phyloP scores from a whole-genome alignment of 1,140 invertebrate genomes.

The Lordiphosa clarofinis region DNA sequence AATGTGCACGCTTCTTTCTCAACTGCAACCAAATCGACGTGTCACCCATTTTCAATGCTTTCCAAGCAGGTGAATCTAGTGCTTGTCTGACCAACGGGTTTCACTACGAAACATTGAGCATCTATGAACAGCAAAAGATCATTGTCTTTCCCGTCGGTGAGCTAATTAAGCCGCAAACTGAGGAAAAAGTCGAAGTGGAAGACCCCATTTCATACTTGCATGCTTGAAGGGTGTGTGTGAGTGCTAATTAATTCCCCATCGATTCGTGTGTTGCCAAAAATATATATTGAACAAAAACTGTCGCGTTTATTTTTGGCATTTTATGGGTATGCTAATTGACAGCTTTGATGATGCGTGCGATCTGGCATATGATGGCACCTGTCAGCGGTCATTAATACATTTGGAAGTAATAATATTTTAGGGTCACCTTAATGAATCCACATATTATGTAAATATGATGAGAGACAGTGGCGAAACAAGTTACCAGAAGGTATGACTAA shows the following conservation, averaged over 20 bases:
- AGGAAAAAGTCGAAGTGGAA: no score
- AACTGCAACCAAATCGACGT: slow-evolving; percentile 53
- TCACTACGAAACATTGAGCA: slow-evolving; percentile 58
- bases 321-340: slow-evolving; percentile 59
- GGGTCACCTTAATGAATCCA: slow-evolving; percentile 28
- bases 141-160: slow-evolving; percentile 61
- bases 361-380: slow-evolving; percentile 64
- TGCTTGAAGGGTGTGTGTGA: slow-evolving; percentile 9
- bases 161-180: background rate
- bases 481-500: slow-evolving; percentile 41
- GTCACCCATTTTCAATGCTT: slow-evolving; percentile 1
- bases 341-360: slow-evolving; percentile 44
- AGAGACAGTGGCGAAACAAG: slow-evolving; percentile 31
- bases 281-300: slow-evolving; percentile 35
- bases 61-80: background rate
- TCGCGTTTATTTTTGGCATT: slow-evolving; percentile 45
- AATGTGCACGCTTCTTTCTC: slow-evolving; percentile 32
- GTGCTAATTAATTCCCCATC: slow-evolving; percentile 24
- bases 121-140: slow-evolving; percentile 22
- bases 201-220: slow-evolving; percentile 37
- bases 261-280: slow-evolving; percentile 24
- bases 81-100: slow-evolving; percentile 24
- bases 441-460: slow-evolving; percentile 49
- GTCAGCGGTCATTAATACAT: slow-evolving; percentile 43
- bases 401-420: slow-evolving; percentile 41